Evolutionary conservation across 2,888 invertebrate species (phyloP), one percentile per base, ranked within the genome.

Genomic region (Lomographa bimaculata): DNA sequence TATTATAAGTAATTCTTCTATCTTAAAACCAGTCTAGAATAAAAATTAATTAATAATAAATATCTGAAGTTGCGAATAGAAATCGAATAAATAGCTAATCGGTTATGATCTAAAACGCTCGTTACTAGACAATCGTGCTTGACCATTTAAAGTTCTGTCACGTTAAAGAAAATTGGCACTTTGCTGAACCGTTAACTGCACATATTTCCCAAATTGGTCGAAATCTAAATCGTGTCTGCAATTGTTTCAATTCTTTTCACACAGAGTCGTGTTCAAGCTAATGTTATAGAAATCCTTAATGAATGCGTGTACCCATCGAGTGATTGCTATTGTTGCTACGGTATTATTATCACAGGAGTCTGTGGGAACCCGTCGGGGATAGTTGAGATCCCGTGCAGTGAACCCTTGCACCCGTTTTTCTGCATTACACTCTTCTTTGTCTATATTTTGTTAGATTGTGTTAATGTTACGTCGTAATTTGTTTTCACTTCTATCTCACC

Each of bases 371-470:
- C 38, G 60, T 51, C 61, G 60, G 64, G 61, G 64, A 60, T 51
- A 62, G 53, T 61, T 55, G 48, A 64, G 61, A 60, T 61, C 60
- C 56, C 67, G 75, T 60, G 64, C 79, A 73, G 60, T 82, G 85
- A 83, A 83, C 84, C 72, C 67, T 64, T 61, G 65, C 73, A 75
- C 70, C 60, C 62, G 73, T 79, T 79, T 81, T 81, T 79, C 71
- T 70, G 47, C 65, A 50, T 54, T 47, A 44, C 34, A 61, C 62
- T 59, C 69, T 70, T 64, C 4, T 14, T 4, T 60, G 61, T 69
- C 73, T 54, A 46, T 69, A 73, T 73, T 71, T 73, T 75, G 54
- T 61, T 70, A 66, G 14, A 29, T 3, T 12, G 6, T 16, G 16
- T 14, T 7, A 19, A 3, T 7, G 10, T 20, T 6, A 17, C 2